These are phyloP conservation scores for Drosophila merina DNA, from an alignment of 2,888 invertebrate genomes.

Conservation along the genomic window DNA sequence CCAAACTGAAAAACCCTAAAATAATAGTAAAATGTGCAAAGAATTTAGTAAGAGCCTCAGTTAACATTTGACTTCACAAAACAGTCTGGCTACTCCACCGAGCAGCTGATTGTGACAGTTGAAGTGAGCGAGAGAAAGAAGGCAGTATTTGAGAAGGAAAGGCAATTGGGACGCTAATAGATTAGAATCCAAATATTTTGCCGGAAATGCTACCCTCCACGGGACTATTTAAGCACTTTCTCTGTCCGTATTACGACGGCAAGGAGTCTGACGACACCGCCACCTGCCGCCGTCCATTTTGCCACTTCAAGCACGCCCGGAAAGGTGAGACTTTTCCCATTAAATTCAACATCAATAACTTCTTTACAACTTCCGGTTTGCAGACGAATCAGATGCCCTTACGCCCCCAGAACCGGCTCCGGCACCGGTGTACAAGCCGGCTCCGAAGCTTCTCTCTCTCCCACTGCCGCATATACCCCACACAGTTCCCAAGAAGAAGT, in stretches of 20 bases:
- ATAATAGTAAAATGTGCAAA: too few relatives aligned
- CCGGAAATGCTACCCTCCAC: constrained; percentile 92
- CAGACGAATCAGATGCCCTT: constrained; percentile 66
- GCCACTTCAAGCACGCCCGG: constrained; percentile 94
- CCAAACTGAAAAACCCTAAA: too few relatives aligned
- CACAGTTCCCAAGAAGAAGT: constrained; percentile 66
- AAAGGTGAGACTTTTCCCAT: constrained; percentile 86
- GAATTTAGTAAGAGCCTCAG: too few relatives aligned
- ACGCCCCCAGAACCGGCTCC: constrained; percentile 57
- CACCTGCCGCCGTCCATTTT: constrained; percentile 94
- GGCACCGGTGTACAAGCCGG: constrained; percentile 80
- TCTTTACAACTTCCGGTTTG: constrained; percentile 15
- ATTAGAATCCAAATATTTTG: constrained; percentile 52
- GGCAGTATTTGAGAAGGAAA: constrained; percentile 4
- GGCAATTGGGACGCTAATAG: constrained; percentile 21
- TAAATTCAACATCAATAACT: not conserved
- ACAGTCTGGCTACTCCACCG: constrained; percentile 11
- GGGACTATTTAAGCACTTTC: constrained; percentile 93
- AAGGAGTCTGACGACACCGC: constrained; percentile 86
- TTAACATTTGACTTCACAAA: too few relatives aligned
- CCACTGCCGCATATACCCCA: constrained; percentile 61
- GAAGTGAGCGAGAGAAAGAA: constrained; percentile 27
- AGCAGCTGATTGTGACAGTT: constrained; percentile 16
- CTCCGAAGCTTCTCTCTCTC: constrained; percentile 80
- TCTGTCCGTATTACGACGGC: constrained; percentile 92